Evolutionary conservation across 1,140 invertebrate species (phyloP).

Genomic region (Heliothis virescens): DNA sequence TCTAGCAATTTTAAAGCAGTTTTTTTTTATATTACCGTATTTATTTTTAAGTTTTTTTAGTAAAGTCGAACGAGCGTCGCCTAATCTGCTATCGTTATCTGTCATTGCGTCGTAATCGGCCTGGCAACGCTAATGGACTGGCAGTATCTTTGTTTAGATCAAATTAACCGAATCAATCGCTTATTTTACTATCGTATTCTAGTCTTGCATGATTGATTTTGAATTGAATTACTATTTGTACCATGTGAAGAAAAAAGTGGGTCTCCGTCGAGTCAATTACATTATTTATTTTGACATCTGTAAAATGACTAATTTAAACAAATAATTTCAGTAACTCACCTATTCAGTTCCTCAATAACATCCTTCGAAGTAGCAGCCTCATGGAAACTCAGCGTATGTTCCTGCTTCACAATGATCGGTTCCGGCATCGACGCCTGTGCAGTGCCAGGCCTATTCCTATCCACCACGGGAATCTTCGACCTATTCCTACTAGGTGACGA

Average conservation of each 20-base stretch:
- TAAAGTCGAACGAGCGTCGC: background rate
- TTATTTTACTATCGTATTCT: too few species aligned
- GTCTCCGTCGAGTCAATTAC: too few species aligned
- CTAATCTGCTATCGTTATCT: background rate
- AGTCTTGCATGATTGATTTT: too few species aligned
- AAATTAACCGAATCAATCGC: too few species aligned
- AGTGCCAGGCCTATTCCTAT: constrained; percentile 55
- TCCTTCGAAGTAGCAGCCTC: constrained; percentile 91
- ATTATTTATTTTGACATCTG: background rate
- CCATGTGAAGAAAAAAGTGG: too few species aligned
- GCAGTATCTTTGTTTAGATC: too few species aligned
- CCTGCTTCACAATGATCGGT: constrained; percentile 81
- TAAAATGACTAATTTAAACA: too few species aligned
- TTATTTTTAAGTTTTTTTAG: background rate
- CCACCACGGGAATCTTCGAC: constrained; percentile 78
- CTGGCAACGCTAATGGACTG: too few species aligned
- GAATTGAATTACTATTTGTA: too few species aligned
- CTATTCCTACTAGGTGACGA: constrained; percentile 73
- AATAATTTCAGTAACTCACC: constrained; percentile 62
- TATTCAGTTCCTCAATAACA: constrained; percentile 91
- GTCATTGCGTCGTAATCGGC: too few species aligned
- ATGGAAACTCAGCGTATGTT: constrained; percentile 88
- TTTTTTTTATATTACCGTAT: too few species aligned
- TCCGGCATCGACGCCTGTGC: constrained; percentile 61
- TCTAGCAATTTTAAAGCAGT: too few species aligned